Percentiles rank a stretch among this genome's conserved stretches.
Conservation (phyloP, 2,888 invertebrate species). For the Nesidiocoris tenuis region DNA sequence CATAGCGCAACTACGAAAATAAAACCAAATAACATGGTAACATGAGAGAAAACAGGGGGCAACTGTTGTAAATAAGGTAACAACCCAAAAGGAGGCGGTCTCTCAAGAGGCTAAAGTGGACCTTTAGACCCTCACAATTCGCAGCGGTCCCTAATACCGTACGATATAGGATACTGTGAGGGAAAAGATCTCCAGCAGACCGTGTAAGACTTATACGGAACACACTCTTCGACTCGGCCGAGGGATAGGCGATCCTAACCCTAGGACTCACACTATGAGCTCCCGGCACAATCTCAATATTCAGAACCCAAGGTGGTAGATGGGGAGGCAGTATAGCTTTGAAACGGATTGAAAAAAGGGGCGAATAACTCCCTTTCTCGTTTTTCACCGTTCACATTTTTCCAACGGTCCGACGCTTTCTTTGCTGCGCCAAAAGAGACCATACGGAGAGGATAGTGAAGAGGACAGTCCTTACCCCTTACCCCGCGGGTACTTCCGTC, state of each 20-base stretch:
- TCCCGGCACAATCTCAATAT: constrained; percentile 19
- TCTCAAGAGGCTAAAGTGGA: neutral
- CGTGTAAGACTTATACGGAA: constrained; percentile 33
- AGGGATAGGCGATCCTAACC: neutral
- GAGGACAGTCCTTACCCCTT: neutral
- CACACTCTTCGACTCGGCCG: neutral
- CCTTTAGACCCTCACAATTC: neutral
- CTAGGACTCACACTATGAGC: neutral
- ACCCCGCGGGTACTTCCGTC: constrained; percentile 14
- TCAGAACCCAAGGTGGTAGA: constrained; percentile 9
- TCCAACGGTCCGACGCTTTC: neutral
- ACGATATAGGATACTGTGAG: neutral
- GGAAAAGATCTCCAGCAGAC: constrained; percentile 26
- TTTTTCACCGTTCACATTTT: neutral
- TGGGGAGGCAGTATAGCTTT: neutral
- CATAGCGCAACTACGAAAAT: too few species aligned
- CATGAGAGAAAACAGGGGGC: constrained; percentile 23
- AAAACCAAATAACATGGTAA: constrained; percentile 8
- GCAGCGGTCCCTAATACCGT: neutral
- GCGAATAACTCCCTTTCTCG: neutral
- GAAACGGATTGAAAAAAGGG: constrained; percentile 36
- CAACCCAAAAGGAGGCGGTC: neutral
- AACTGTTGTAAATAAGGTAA: constrained; percentile 28
- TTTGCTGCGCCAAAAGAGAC: too few species aligned
- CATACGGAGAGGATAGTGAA: neutral